Base-by-base conservation (phyloP, 2,113 vertebrate species). In the Apteryx owenii region DNA sequence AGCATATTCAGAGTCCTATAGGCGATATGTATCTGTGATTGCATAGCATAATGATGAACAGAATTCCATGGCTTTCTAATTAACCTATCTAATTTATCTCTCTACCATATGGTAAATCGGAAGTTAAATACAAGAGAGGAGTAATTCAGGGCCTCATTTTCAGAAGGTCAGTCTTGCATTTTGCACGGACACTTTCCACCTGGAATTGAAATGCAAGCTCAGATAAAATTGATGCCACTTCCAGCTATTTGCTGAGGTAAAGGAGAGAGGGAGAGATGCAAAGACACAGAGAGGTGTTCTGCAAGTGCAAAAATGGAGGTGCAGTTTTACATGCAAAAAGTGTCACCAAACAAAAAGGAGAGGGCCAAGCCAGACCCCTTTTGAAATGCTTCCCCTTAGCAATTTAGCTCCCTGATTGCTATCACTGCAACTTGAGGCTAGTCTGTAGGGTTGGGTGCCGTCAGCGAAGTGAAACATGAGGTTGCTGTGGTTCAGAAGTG, bases 71-170 rank as follows among this genome's bases (percentile, higher is more conserved):
- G 76, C 93, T 95, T 93, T 53, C 61, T 90, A 95, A 93, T 96
- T 96, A 97, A 95, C 91, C 87, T 73, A 29, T 68, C 42, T 86
- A 84, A 93, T 96, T 93, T 90, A 75, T 96, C 85, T 93, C 91
- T 61, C 25, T 31, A 88, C 68, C 1, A 2, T 91, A 91, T 68
- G 71, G 78, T 81, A 91, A 88, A 96, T 71, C 0, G 0, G 76
- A 93, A 96, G 89, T 90, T 89, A 91, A 93, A 91, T 85, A 60
- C 15, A 60, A 75, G 85, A 80, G 36, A 78, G 62, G 60, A 83
- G 64, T 73, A 81, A 85, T 94, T 95, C 76, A 89, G 87, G 62
- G 70, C 89, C 66, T 94, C 33, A 8, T 94, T 88, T 93, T 89
- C 71, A 81, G 89, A 85, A 92, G 64, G 78, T 80, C 75, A 94